These are phyloP conservation scores for Harlomillsia oculata DNA, from an alignment of 1,140 invertebrate genomes.

Conservation along the genomic window DNA sequence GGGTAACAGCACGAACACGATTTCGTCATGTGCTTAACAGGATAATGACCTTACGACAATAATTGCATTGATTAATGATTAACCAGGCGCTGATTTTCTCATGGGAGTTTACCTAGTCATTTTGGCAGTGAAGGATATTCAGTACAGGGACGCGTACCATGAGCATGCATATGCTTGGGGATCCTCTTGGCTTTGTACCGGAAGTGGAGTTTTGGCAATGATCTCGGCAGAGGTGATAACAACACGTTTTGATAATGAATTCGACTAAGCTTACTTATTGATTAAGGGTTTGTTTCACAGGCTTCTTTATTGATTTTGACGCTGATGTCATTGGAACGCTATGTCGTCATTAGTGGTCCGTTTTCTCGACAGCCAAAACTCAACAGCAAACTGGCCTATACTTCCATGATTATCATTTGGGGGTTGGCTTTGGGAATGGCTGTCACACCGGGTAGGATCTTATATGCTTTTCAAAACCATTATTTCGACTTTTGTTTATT, in stretches of 20 bases:
- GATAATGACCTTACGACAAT: not conserved
- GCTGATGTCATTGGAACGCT: conserved; percentile 66
- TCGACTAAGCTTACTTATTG: not conserved
- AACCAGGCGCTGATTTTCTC: conserved; percentile 59
- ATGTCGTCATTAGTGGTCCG: conserved; percentile 58
- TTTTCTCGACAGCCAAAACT: conserved; percentile 51
- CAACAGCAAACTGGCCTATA: conserved; percentile 47
- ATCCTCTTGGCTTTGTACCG: conserved; percentile 55
- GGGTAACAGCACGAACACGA: conserved; percentile 40
- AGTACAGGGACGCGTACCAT: conserved; percentile 55
- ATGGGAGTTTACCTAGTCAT: conserved; percentile 68
- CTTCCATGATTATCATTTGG: conserved; percentile 53
- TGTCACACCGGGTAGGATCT: conserved; percentile 50
- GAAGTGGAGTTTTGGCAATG: conserved; percentile 55
- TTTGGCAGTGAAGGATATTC: conserved; percentile 57
- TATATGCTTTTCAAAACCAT: not conserved
- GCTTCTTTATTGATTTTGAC: conserved; percentile 63
- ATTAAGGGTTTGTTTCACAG: conserved; percentile 41
- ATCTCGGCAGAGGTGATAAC: conserved; percentile 54
- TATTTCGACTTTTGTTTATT: not conserved
- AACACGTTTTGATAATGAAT: conserved; percentile 5
- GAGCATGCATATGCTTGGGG: conserved; percentile 56
- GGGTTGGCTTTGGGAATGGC: conserved; percentile 52
- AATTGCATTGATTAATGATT: not conserved
- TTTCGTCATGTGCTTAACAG: not conserved